Percentiles rank a stretch among this genome's conserved stretches.
Conservation (phyloP, 2,797 vertebrate genomes). For the Rhabdomys pumilio region DNA sequence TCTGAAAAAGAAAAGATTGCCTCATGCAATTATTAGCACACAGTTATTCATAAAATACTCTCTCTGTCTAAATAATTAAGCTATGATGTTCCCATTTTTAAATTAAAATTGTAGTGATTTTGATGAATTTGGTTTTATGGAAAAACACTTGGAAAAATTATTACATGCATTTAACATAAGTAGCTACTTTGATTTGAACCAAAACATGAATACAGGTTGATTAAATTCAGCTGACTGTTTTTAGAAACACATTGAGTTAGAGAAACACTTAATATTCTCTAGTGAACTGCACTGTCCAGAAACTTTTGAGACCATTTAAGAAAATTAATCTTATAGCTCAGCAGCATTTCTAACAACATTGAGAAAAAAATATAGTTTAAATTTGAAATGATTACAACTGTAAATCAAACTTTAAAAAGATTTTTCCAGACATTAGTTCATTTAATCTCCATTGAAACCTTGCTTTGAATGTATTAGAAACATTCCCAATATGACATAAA, state of each 20-base stretch:
- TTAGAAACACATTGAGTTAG: slow-evolving; percentile 48
- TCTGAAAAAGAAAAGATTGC: slow-evolving; percentile 57
- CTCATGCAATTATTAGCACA: slow-evolving; percentile 82
- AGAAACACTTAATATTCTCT: slow-evolving; percentile 23
- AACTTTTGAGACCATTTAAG: slow-evolving; percentile 54
- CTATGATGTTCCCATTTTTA: slow-evolving; percentile 65
- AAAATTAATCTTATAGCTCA: slow-evolving; percentile 56
- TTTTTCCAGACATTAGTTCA: slow-evolving; percentile 51
- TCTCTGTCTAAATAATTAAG: slow-evolving; percentile 61
- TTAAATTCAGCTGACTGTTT: slow-evolving; percentile 76
- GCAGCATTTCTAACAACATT: slow-evolving; percentile 40
- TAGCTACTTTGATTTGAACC: slow-evolving; percentile 70
- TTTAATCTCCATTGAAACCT: slow-evolving; percentile 40
- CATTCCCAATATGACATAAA: background rate
- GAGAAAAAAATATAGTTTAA: slow-evolving; percentile 51
- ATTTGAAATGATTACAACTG: slow-evolving; percentile 44
- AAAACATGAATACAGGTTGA: slow-evolving; percentile 71
- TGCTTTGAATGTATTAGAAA: background rate
- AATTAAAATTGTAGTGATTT: slow-evolving; percentile 76
- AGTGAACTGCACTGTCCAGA: slow-evolving; percentile 31
- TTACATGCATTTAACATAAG: background rate
- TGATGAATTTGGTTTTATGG: slow-evolving; percentile 52
- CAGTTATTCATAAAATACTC: slow-evolving; percentile 58
- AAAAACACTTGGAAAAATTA: slow-evolving; percentile 74
- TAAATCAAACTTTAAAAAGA: slow-evolving; percentile 54